Evolutionary conservation across 2,797 vertebrate species (phyloP).

Genomic region (Siniperca undulata): DNA sequence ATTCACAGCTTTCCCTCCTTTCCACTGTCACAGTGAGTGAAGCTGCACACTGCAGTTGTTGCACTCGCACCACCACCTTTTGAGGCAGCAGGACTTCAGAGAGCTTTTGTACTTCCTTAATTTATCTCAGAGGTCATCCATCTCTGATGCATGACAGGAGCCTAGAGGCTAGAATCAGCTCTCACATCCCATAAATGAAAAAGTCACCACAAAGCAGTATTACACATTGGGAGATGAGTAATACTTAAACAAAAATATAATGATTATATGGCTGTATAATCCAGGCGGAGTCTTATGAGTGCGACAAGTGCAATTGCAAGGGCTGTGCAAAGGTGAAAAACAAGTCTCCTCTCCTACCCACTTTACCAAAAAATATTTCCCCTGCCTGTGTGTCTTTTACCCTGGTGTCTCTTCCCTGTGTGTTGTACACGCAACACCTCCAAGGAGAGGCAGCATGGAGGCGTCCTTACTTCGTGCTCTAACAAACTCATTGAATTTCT

Average conservation of each 20-base stretch:
- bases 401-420: neutral
- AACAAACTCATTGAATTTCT: neutral
- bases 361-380: neutral
- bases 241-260: slow-evolving; percentile 22
- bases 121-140: slow-evolving; percentile 52
- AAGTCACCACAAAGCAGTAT: slow-evolving; percentile 22
- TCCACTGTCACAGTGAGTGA: slow-evolving; percentile 77
- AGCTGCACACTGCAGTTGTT: slow-evolving; percentile 74
- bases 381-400: neutral
- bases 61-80: slow-evolving; percentile 59
- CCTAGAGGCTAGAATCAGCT: slow-evolving; percentile 40
- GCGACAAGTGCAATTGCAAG: neutral
- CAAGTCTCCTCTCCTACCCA: neutral
- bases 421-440: neutral
- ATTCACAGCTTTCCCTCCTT: slow-evolving; percentile 91
- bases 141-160: slow-evolving; percentile 39
- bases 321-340: neutral
- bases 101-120: slow-evolving; percentile 55
- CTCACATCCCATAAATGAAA: slow-evolving; percentile 30
- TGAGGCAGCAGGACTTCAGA: slow-evolving; percentile 67
- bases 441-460: neutral
- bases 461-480: neutral
- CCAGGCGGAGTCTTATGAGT: neutral
- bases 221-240: slow-evolving; percentile 16
- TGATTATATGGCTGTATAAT: neutral